These are phyloP conservation scores for Stylophora pistillata DNA, from an alignment of 64 coral and sea anemone genomes.

Conservation along the genomic window DNA sequence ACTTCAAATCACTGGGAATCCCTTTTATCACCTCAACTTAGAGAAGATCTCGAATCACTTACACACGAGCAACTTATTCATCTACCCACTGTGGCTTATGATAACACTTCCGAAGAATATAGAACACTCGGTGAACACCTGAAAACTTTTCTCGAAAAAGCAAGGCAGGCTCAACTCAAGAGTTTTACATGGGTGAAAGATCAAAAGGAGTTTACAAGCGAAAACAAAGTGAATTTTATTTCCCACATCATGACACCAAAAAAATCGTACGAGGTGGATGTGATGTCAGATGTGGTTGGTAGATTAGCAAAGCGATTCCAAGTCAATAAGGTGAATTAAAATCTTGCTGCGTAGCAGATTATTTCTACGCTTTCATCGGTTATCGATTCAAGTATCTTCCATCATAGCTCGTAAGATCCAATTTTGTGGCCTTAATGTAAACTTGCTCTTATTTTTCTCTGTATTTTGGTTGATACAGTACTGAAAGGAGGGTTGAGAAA, in stretches of 20 bases:
- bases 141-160: constrained; percentile 7
- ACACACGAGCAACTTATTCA: constrained; percentile 12
- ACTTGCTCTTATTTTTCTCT: too few relatives aligned
- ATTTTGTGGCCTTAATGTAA: too few relatives aligned
- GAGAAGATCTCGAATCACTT: constrained; percentile 53
- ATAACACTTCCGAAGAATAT: background rate
- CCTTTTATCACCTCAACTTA: constrained; percentile 20
- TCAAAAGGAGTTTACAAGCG: background rate
- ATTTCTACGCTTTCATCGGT: too few relatives aligned
- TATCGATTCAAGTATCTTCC: too few relatives aligned
- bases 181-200: constrained; percentile 37
- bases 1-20: constrained; percentile 55
- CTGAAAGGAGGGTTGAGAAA: too few relatives aligned
- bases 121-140: background rate
- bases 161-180: constrained; percentile 25
- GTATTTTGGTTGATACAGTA: too few relatives aligned
- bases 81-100: constrained; percentile 14
- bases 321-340: constrained; percentile 31
- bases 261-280: constrained; percentile 62
- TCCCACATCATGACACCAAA: constrained; percentile 66
- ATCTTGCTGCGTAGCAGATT: too few relatives aligned
- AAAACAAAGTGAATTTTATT: constrained; percentile 3
- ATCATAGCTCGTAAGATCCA: too few relatives aligned
- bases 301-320: constrained; percentile 7
- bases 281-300: constrained; percentile 48